Evolutionary conservation across 2,113 vertebrate species (phyloP), one percentile per base, ranked within the genome.

Genomic region (Sander vitreus): DNA sequence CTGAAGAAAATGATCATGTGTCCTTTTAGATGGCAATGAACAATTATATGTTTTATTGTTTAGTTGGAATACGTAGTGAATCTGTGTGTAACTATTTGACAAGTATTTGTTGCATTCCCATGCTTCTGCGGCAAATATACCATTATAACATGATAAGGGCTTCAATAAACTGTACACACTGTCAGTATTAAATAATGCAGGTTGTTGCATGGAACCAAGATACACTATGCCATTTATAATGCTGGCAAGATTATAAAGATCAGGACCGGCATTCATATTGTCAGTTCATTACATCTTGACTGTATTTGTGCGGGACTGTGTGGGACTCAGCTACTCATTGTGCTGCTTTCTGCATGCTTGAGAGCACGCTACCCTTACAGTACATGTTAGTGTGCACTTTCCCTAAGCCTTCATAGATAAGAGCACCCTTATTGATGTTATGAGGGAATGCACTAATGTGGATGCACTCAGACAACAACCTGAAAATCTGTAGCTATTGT

Each of bases 351-450:
- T 75, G 57, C 72, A 58, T 67, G 70, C 76, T 71, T 73, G 60
- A 81, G 54, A 69, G 64, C 73, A 64, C 7, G 23, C 55, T 81
- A 48, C 76, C 82, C 36, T 53, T 33, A 57, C 73, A 85, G 80
- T n/a, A 67, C 80, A 73, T 87, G 86, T 87, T 89, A 81, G 50
- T 81, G 67, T 85, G 73, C 80, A 77, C 83, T 66, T 71, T 84
- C 47, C 39, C 43, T 69, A 64, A 77, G 77, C 86, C 70, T 84
- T 78, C 51, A 33, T 53, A 87, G 84, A 89, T 86, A 84, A 83
- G 73, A 89, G 79, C 64, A 77, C 83, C 84, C 68, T 78, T 85
- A 91, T 89, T 88, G 88, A 90, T 88, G 72, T 87, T 83, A 77
- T 51, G 33, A 75, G 51, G 81, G 13, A 76, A 58, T 58, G 74